Base-by-base conservation (phyloP, 2,888 invertebrate species). In the Acrobeloides nanus region DNA sequence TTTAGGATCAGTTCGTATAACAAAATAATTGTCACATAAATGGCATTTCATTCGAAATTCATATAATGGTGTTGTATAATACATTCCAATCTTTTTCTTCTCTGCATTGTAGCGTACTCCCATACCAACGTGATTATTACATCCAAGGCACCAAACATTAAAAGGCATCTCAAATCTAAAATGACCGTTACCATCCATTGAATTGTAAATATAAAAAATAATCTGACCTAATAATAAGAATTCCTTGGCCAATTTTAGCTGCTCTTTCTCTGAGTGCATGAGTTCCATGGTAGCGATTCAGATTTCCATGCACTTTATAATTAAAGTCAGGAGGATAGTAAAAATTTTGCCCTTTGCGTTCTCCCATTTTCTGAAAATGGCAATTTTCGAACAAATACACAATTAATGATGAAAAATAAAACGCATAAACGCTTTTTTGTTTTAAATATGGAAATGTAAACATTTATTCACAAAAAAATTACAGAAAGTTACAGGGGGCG, bases 31-130 rank as follows among this genome's bases (percentile, higher is more conserved):
- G 74, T 90, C 86, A 75, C 97, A 92, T 4, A 97, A 79, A 75
- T 97, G 95, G 74, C 97, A 99, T 73, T 95, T 95, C 95, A 99
- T 97, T 45, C 88, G 82, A 74, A 99, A 99, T 76, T 95, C 88
- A 74, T 89, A 97, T 1, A 99, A 82, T 0, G 97, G 95, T 0
- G 97, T 97, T 1, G 86, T 55, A 29, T 63, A 48, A 74, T 97
- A 97, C 87, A 90, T 95, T 59, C 95, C 97, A 41, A 89, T 73
- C 68, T 80, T 81, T 27, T 76, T 76, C 68, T 81, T 81, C 66
- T 81, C 80, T 18, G 81, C 80, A 72, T 81, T 97, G 75, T 97
- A 97, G 40, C 97, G 82, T 0, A 97, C 95, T 1, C 97, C 95
- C 93, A 95, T 97, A 25, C 93, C 97, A 47, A 99, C 89, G 74